phyloP scores from a whole-genome alignment of 2,888 invertebrate species.

The Latrodectus elegans region DNA sequence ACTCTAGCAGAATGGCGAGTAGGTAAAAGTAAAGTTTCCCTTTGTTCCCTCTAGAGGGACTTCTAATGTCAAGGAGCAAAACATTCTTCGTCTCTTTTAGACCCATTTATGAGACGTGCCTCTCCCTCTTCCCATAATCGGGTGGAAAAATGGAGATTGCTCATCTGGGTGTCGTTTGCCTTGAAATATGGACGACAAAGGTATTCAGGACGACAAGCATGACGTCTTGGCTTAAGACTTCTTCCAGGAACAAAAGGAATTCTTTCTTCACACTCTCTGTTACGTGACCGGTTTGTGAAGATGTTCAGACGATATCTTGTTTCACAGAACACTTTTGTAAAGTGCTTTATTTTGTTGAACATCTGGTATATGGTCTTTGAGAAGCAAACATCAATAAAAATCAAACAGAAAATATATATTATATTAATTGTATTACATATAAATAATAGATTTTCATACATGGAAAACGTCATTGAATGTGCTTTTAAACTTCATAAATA shows the following conservation, averaged over 20 bases:
- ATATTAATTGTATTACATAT: no score
- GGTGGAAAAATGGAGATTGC: constrained; percentile 37
- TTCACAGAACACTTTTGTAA: no score
- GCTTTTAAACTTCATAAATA: no score
- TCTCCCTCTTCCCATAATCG: not conserved
- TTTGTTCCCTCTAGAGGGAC: not conserved
- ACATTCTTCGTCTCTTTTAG: constrained; percentile 9
- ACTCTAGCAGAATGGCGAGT: constrained; percentile 3
- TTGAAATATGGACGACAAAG: constrained; percentile 29
- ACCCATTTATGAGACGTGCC: constrained; percentile 23
- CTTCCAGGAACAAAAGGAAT: not conserved
- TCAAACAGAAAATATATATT: no score
- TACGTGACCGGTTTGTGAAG: no score
- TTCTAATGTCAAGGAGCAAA: constrained; percentile 25
- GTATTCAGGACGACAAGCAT: constrained; percentile 3
- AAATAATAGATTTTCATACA: no score
- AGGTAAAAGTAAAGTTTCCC: constrained; percentile 27
- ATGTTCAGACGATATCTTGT: no score
- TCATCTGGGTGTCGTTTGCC: constrained; percentile 42
- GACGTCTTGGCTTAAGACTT: constrained; percentile 30
- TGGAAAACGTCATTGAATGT: no score
- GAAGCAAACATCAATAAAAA: no score
- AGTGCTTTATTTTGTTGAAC: no score
- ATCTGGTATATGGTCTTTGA: no score
- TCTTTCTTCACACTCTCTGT: no score